These are phyloP conservation scores for Xylota segnis DNA, from an alignment of 2,888 invertebrate species.

Conservation along the genomic window DNA sequence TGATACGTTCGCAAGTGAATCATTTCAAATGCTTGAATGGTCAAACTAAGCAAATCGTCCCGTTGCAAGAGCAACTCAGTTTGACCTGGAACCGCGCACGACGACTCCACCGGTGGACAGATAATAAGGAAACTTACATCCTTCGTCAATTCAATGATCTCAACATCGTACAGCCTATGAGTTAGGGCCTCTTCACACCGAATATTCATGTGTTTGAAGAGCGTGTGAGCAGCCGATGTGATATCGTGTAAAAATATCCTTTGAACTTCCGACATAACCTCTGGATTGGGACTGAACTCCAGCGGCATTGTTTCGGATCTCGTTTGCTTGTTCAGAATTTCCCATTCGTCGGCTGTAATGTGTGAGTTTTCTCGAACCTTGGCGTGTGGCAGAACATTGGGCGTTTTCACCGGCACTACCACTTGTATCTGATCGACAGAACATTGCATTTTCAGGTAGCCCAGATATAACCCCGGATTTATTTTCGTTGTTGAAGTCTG, in stretches of 20 bases:
- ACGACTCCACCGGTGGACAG: conserved; percentile 95
- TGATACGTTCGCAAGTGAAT: conserved; percentile 98
- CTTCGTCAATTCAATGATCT: conserved; percentile 95
- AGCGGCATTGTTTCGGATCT: conserved; percentile 77
- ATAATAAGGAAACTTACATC: conserved; percentile 97
- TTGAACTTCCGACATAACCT: conserved; percentile 90
- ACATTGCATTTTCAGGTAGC: conserved; percentile 98
- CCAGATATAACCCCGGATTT: conserved; percentile 95
- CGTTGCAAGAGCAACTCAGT: conserved; percentile 93
- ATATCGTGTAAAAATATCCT: conserved; percentile 92
- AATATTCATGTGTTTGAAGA: conserved; percentile 93
- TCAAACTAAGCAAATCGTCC: conserved; percentile 94
- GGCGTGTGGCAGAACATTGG: conserved; percentile 97
- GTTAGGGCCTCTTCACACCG: conserved; percentile 88
- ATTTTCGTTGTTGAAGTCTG: conserved; percentile 92
- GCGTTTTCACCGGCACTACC: conserved; percentile 95
- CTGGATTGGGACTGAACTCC: conserved; percentile 84
- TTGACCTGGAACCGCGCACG: conserved; percentile 95
- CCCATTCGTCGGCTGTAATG: conserved; percentile 98
- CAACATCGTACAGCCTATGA: conserved; percentile 95
- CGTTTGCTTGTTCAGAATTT: conserved; percentile 89
- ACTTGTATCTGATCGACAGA: conserved; percentile 97
- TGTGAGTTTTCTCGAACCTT: conserved; percentile 97
- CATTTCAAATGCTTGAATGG: conserved; percentile 97
- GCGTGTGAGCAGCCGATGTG: conserved; percentile 89